Conservation (phyloP, 1,140 invertebrate genomes). For the Sinonovacula constricta region DNA sequence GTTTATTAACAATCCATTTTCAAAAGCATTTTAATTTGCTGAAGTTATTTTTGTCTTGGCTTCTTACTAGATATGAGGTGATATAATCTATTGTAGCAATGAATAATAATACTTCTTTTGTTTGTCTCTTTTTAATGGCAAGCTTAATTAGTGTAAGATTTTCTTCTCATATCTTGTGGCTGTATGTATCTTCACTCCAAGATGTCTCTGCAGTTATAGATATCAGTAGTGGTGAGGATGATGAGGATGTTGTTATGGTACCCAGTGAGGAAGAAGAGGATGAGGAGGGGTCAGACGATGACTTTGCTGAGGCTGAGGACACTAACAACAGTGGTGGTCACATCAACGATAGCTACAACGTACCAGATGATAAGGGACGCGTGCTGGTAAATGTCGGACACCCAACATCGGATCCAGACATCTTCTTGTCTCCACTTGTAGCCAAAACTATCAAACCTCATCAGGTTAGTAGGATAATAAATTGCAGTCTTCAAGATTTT, state of each 20-base stretch:
- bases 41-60: too few relatives aligned
- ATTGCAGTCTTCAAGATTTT: too few relatives aligned
- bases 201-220: constrained; percentile 64
- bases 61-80: too few relatives aligned
- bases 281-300: constrained; percentile 60
- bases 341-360: constrained; percentile 87
- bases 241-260: constrained; percentile 76
- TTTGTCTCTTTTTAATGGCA: too few relatives aligned
- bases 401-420: constrained; percentile 93
- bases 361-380: constrained; percentile 93
- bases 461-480: constrained; percentile 85
- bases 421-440: constrained; percentile 96
- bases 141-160: too few relatives aligned
- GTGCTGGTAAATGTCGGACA: constrained; percentile 98
- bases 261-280: constrained; percentile 65
- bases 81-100: too few relatives aligned
- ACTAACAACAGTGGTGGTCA: constrained; percentile 78
- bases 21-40: too few relatives aligned
- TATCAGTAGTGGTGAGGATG: constrained; percentile 80
- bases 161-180: too few relatives aligned
- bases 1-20: too few relatives aligned
- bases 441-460: constrained; percentile 96
- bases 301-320: constrained; percentile 83
- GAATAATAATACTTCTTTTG: too few relatives aligned
- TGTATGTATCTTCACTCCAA: too few relatives aligned